These are phyloP conservation scores for Leucopternis melanops DNA, from an alignment of 2,113 vertebrate genomes.

Conservation along the genomic window DNA sequence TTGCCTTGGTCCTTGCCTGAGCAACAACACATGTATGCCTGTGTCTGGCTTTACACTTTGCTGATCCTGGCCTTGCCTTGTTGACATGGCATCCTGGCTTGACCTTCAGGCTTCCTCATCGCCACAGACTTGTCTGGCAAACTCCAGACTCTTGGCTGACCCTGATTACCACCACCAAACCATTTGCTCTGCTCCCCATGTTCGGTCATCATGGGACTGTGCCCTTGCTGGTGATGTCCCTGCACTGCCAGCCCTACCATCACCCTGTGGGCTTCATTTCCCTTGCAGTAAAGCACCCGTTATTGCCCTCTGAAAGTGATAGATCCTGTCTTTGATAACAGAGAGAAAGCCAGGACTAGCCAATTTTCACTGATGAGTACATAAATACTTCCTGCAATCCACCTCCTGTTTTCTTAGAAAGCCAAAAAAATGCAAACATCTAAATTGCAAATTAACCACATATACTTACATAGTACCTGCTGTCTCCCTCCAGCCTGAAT, in stretches of 20 bases:
- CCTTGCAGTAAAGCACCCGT: background rate
- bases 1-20: background rate
- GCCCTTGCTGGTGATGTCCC: background rate
- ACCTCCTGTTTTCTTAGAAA: background rate
- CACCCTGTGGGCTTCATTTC: rapidly evolving
- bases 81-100: background rate
- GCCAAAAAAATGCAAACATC: background rate
- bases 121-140: background rate
- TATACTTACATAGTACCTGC: background rate
- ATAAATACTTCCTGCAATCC: background rate
- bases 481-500: background rate
- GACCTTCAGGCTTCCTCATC: background rate
- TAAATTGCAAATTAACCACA: background rate
- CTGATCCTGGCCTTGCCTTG: background rate
- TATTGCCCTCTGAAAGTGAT: background rate
- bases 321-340: background rate
- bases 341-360: background rate
- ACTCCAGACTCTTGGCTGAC: background rate
- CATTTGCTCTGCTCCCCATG: background rate
- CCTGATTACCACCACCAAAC: background rate
- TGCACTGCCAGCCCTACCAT: background rate
- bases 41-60: background rate
- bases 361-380: background rate
- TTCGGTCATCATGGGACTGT: background rate
- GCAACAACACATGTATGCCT: background rate